Base-by-base conservation (phyloP, 2,113 vertebrate genomes). In the Okapia johnstoni region DNA sequence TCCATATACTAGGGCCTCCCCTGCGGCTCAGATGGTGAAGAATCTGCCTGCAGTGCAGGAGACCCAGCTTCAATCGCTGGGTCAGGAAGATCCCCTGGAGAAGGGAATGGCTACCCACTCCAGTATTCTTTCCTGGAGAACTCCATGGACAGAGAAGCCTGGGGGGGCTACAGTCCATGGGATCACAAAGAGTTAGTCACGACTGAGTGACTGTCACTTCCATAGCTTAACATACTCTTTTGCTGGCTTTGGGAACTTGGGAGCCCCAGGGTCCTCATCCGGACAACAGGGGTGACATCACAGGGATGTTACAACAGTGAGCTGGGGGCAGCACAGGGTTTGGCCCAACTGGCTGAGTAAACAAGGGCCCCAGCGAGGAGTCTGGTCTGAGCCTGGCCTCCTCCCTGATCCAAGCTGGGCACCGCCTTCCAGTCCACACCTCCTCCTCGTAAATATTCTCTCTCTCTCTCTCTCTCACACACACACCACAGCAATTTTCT, bases 221-320 rank as follows among this genome's bases (percentile, higher is more conserved):
- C n/a, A 36, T 1, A 70, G 19, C n/a, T 70, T 70, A 70, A 36
- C 8, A 36, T 70, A 11, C 17, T 36, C 4, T 7, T 70, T 70
- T 0, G 0, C 36, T 23, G 57, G 52, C 60, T 87, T 26, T 61
- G 10, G 5, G 11, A 77, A 43, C 8, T 43, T 55, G 33, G 33
- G 2, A n/a, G 46, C 70, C 60, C 61, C 66, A 12, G 70, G 23
- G 46, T 36, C 33, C 88, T 88, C 2, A 6, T 21, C 30, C 1
- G 7, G 25, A 55, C 87, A 9, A 26, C 40, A 84, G n/a, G 2
- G 9, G 6, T 21, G 19, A 23, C 48, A 30, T 1, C 54, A 23
- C 2, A 36, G 14, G 13, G 26, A 0, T 52, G 55, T 6, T 3
- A 11, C 9, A 14, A 26, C 1, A 50, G 28, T 3, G 57, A 66